A percentile compares a stretch with the other conserved stretches of the same genome.
Conservation (phyloP, 2,113 vertebrate genomes). For the Lampris megalopsis region DNA sequence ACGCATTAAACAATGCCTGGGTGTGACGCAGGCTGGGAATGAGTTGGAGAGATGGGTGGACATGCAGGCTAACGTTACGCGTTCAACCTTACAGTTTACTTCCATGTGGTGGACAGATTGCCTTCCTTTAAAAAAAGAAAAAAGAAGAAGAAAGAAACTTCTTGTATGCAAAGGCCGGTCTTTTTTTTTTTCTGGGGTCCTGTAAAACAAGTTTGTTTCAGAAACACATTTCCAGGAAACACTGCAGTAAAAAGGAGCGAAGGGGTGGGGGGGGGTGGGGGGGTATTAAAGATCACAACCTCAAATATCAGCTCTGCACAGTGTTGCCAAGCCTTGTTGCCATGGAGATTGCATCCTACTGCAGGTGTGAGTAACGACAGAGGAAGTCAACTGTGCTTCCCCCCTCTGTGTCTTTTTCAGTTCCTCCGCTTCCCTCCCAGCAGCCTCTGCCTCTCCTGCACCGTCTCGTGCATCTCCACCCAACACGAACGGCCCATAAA, state of each 20-base stretch:
- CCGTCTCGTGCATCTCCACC: neutral
- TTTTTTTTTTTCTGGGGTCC: neutral
- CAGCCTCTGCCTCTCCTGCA: no score
- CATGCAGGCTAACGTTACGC: conserved; percentile 6
- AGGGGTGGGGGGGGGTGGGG: conserved; percentile 6
- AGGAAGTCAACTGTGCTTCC: conserved; percentile 78
- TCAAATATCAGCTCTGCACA: conserved; percentile 81
- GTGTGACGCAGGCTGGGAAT: conserved; percentile 3
- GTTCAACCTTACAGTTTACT: neutral
- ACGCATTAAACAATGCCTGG: neutral
- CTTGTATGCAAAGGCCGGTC: neutral
- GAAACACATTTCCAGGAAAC: conserved; percentile 52
- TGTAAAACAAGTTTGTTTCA: conserved; percentile 20
- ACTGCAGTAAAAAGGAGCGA: conserved; percentile 73
- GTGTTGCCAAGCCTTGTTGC: conserved; percentile 83
- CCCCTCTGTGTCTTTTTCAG: conserved; percentile 58
- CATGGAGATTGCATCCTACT: conserved; percentile 83
- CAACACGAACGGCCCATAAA: conserved; percentile 30
- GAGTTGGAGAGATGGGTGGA: neutral
- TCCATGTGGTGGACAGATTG: conserved; percentile 13
- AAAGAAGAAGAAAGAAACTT: neutral
- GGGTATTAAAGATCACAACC: conserved; percentile 83
- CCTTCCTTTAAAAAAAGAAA: neutral
- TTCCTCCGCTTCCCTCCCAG: no score
- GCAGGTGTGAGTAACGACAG: conserved; percentile 82